Evolutionary conservation across 2,888 invertebrate genomes (phyloP).

Genomic region (Melieria picta): DNA sequence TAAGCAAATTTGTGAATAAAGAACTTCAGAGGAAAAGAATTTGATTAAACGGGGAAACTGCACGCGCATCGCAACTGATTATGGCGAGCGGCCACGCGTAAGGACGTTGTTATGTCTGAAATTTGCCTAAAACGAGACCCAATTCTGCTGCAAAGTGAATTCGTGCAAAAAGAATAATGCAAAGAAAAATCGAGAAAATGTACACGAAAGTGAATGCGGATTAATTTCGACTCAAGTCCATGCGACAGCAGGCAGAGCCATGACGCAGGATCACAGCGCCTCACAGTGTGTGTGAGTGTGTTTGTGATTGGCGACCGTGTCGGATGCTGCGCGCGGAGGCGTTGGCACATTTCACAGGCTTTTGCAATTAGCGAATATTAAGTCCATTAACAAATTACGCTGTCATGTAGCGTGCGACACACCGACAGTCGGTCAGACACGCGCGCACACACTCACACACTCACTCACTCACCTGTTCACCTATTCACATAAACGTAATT

Average conservation of each 20-base stretch:
- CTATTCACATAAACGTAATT: neutral
- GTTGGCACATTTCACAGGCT: neutral
- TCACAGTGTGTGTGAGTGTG: neutral
- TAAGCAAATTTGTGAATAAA: too few relatives aligned
- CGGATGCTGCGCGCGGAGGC: too few relatives aligned
- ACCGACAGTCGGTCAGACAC: neutral
- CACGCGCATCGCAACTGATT: too few relatives aligned
- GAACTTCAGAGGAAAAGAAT: too few relatives aligned
- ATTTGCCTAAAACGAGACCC: too few relatives aligned
- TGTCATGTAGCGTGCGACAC: neutral
- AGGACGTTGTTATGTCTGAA: too few relatives aligned
- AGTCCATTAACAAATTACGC: slow-evolving; percentile 23
- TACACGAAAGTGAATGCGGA: neutral
- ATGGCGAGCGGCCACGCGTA: too few relatives aligned
- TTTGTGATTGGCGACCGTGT: neutral
- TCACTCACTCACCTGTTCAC: neutral
- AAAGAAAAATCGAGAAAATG: too few relatives aligned
- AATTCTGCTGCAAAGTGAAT: too few relatives aligned
- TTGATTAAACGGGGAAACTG: too few relatives aligned
- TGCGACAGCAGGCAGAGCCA: neutral
- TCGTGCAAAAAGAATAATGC: too few relatives aligned
- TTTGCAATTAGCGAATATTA: slow-evolving; percentile 18
- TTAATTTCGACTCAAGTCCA: neutral
- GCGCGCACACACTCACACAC: neutral
- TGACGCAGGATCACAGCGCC: neutral